Evolutionary conservation across 2,888 invertebrate species (phyloP), one percentile per base, ranked within the genome.

Genomic region (Timandra comae): DNA sequence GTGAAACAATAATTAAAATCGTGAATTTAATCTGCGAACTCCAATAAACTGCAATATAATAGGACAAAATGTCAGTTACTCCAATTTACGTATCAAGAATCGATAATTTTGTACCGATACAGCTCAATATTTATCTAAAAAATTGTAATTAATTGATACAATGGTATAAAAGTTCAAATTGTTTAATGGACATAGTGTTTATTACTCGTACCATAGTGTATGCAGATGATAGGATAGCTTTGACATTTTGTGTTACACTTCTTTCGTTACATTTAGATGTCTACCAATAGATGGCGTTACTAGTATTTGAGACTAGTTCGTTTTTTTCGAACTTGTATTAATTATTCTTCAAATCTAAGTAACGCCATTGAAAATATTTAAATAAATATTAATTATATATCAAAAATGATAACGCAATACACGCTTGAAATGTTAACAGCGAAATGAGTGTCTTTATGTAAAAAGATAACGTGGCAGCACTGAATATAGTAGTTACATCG

Each of bases 71-170:
- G 16, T 1, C 16, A 16, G 6, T 16, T 16, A 16, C 16, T 16
- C 16, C 3, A 3, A 5, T 16, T 16, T 16, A 16, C 3, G 6
- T 16, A 6, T 16, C 16, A 16, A 16, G 3, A 16, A 6, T 16
- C 16, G 16, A 66, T 66, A 60, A 68, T 73, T 77, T 77, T 74
- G 66, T 75, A 75, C 71, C 63, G 63, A 67, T 56, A 63, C 76
- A 76, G 76, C 79, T 77, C 78, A 76, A 77, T 69, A 46, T 39
- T 46, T 48, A 47, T 42, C 40, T 43, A 38, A 43, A 37, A 34
- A 34, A 40, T 38, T 37, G 42, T 44, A 30, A 36, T 21, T 30
- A 33, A 28, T 16, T 13, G 30, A 36, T 33, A 35, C 35, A 38
- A 43, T 40, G 42, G 49, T 44, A 43, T n/a, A 46, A 49, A 46